phyloP scores from a whole-genome alignment of 2,888 invertebrate species.

The Ectropis crepuscularia region DNA sequence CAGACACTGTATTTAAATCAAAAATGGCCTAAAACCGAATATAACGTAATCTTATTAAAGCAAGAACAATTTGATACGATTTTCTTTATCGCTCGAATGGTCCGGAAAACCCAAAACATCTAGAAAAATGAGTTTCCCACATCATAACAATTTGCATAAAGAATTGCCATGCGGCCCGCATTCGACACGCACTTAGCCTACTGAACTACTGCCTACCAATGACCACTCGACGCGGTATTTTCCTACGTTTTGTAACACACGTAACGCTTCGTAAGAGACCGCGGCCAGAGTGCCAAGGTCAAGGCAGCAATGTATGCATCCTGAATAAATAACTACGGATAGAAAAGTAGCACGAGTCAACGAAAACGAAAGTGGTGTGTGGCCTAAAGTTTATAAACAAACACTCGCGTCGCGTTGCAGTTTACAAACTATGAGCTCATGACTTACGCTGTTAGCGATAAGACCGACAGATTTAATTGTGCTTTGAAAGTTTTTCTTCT shows the following conservation, averaged over 20 bases:
- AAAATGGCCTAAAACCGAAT: too few relatives aligned
- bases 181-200: constrained; percentile 44
- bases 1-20: too few relatives aligned
- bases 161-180: constrained; percentile 48
- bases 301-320: constrained; percentile 64
- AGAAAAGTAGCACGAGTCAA: constrained; percentile 35
- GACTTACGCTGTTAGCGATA: too few relatives aligned
- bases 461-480: not conserved
- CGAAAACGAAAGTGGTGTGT: constrained; percentile 41
- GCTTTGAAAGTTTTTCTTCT: too few relatives aligned
- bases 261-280: constrained; percentile 45
- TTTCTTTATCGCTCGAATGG: too few relatives aligned
- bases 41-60: too few relatives aligned
- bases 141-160: constrained; percentile 46
- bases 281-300: constrained; percentile 60
- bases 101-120: not conserved
- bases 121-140: constrained; percentile 13
- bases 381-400: constrained; percentile 35
- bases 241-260: constrained; percentile 51
- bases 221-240: constrained; percentile 28
- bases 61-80: too few relatives aligned
- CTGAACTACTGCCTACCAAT: constrained; percentile 38
- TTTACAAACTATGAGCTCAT: not conserved
- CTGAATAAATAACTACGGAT: constrained; percentile 54
- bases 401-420: not conserved